Evolutionary conservation across 2,113 vertebrate species (phyloP).

Genomic region (Eurystomus gularis): DNA sequence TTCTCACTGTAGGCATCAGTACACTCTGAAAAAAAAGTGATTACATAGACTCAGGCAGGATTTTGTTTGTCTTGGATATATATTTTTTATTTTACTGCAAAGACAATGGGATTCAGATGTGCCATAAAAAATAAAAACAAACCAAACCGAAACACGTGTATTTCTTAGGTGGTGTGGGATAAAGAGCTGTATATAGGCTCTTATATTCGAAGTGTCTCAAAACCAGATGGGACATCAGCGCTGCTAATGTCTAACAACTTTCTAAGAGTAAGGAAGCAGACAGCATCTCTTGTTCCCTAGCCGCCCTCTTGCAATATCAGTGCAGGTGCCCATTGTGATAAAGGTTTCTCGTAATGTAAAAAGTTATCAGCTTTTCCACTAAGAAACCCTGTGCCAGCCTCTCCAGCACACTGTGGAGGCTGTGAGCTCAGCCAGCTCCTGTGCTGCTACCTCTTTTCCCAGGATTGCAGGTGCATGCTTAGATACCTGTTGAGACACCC

Average conservation of each 20-base stretch:
- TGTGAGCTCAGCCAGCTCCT: neutral
- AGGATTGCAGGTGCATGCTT: rapidly evolving
- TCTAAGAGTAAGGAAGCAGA: neutral
- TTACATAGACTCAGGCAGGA: neutral
- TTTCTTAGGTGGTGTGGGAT: neutral
- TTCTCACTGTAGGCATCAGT: neutral
- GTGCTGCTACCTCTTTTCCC: neutral
- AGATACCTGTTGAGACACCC: rapidly evolving
- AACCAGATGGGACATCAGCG: neutral
- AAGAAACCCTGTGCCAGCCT: neutral
- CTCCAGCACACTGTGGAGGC: neutral
- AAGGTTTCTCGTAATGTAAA: neutral
- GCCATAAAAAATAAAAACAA: neutral
- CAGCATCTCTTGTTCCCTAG: neutral
- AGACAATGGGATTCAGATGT: neutral
- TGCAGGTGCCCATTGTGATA: neutral
- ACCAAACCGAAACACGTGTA: neutral
- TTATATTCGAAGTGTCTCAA: neutral
- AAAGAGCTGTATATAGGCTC: neutral
- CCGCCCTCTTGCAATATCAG: neutral
- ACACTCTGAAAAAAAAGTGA: neutral
- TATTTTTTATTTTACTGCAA: neutral
- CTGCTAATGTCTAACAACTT: neutral
- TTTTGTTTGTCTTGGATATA: neutral
- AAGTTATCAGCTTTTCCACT: neutral